These are phyloP conservation scores for Penelope pileata DNA, from an alignment of 2,113 vertebrate species.

Conservation along the genomic window DNA sequence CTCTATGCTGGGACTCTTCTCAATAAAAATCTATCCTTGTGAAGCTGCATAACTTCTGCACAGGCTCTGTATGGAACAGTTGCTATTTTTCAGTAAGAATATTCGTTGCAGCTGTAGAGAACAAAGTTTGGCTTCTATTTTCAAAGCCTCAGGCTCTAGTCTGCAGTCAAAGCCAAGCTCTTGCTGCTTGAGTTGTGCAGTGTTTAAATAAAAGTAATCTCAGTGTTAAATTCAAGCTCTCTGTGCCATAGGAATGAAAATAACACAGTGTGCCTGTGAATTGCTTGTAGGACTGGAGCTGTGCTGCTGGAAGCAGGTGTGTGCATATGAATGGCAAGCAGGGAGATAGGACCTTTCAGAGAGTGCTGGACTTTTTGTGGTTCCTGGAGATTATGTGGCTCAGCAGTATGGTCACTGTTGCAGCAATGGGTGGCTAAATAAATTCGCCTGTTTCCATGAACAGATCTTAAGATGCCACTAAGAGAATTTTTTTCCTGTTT, in stretches of 20 bases:
- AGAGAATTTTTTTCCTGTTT: not conserved
- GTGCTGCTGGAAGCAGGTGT: constrained; percentile 27
- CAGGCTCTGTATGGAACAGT: not conserved
- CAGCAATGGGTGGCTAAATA: not conserved
- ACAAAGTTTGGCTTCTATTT: constrained; percentile 43
- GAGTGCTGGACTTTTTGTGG: not conserved
- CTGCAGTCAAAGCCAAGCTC: constrained; percentile 23
- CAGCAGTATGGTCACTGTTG: rapidly evolving
- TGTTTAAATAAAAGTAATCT: constrained; percentile 65
- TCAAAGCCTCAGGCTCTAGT: not conserved
- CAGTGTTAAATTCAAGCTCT: constrained; percentile 48
- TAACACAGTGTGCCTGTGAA: constrained; percentile 2
- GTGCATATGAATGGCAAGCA: not conserved
- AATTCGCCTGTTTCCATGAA: not conserved
- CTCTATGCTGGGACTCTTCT: not conserved
- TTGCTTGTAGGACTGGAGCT: not conserved
- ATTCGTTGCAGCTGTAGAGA: not conserved
- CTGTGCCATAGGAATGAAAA: constrained; percentile 6
- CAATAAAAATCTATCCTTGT: not conserved
- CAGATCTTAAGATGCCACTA: not conserved
- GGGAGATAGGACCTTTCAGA: not conserved
- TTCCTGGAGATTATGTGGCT: not conserved
- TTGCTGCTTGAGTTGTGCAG: constrained; percentile 26
- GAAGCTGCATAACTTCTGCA: not conserved
- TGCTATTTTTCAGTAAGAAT: constrained; percentile 30